phyloP scores from a whole-genome alignment of 2,888 invertebrate species.

The Onthophagus sagittarius region DNA sequence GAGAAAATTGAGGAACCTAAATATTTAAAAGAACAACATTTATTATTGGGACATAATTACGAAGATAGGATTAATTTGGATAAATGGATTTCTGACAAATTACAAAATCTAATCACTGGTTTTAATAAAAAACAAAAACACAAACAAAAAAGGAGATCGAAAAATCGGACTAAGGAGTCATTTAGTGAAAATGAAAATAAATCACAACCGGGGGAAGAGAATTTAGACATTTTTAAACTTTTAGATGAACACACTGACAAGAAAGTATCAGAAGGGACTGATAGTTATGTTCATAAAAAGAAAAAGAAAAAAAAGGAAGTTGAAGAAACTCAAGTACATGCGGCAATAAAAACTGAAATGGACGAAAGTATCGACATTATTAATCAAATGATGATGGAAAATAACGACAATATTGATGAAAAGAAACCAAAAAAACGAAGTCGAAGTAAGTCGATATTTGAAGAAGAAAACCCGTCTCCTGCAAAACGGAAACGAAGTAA shows the following conservation, averaged over 20 bases:
- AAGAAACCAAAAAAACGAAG: not conserved
- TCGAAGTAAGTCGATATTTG: not conserved
- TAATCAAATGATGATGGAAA: not conserved
- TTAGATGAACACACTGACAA: not conserved
- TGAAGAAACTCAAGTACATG: not conserved
- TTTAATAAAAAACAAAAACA: not conserved
- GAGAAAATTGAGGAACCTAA: not conserved
- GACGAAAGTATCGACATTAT: not conserved
- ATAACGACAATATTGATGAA: not conserved
- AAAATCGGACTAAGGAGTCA: too few species aligned
- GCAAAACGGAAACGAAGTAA: not conserved
- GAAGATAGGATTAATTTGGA: not conserved
- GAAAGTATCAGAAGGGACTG: not conserved
- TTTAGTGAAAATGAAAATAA: too few species aligned
- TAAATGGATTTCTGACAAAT: not conserved
- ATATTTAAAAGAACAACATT: not conserved
- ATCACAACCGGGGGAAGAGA: not conserved
- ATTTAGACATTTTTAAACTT: not conserved
- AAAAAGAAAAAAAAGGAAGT: not conserved
- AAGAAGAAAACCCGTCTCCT: not conserved
- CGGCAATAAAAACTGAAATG: not conserved
- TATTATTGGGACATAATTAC: not conserved
- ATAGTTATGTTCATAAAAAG: not conserved
- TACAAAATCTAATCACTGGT: not conserved
- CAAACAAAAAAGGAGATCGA: not conserved